These are phyloP conservation scores for Pantherophis vulpinus DNA, from an alignment of 2,797 vertebrate species.

Conservation along the genomic window DNA sequence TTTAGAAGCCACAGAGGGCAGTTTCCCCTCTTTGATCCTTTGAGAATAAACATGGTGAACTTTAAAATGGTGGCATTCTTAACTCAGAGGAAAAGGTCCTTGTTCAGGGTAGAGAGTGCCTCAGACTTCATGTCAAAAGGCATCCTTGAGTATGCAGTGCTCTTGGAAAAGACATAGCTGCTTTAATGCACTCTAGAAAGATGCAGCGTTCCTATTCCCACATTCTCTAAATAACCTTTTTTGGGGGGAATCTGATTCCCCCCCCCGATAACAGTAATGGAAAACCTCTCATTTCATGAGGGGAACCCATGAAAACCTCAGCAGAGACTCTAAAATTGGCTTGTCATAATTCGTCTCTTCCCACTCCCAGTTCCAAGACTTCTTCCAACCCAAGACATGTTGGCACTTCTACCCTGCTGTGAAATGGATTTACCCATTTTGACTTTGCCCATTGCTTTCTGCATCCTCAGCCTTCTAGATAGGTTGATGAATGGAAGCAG, in stretches of 20 bases:
- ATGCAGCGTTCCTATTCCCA: background rate
- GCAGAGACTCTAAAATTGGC: background rate
- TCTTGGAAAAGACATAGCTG: background rate
- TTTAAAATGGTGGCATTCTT: background rate
- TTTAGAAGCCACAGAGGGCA: background rate
- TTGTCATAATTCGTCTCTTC: background rate
- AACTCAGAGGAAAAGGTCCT: background rate
- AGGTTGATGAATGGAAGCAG: background rate
- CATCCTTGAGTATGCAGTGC: background rate
- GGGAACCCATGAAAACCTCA: background rate
- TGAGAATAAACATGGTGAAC: background rate
- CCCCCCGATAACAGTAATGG: background rate
- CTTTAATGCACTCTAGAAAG: background rate
- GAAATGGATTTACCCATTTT: background rate
- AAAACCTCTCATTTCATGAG: background rate
- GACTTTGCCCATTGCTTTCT: background rate
- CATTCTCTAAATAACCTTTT: background rate
- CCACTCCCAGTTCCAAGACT: background rate
- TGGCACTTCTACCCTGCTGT: background rate
- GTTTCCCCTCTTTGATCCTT: background rate
- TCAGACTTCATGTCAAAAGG: background rate
- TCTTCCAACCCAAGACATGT: background rate
- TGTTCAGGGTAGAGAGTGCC: background rate
- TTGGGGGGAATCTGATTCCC: background rate
- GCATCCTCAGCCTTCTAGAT: background rate